These are phyloP conservation scores for Dermatophagoides farinae DNA, from an alignment of 1,140 invertebrate species.

Conservation along the genomic window DNA sequence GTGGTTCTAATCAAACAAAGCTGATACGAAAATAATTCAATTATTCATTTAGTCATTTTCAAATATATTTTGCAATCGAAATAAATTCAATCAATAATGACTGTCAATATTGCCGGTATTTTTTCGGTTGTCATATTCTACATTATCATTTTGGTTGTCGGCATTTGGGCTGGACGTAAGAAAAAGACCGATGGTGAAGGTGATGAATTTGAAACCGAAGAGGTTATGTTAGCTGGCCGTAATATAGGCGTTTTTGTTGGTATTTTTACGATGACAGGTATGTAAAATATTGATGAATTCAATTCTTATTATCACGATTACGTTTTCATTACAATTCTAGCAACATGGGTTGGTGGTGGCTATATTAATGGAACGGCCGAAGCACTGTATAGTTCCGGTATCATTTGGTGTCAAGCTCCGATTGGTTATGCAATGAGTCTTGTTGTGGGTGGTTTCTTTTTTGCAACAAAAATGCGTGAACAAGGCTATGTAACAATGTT, in stretches of 20 bases:
- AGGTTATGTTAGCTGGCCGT: slow-evolving; percentile 86
- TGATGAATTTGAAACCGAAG: slow-evolving; percentile 37
- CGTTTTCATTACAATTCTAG: slow-evolving; percentile 30
- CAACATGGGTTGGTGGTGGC: slow-evolving; percentile 94
- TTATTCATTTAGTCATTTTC: background rate
- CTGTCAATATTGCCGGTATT: slow-evolving; percentile 63
- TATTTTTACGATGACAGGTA: slow-evolving; percentile 94
- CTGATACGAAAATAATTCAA: background rate
- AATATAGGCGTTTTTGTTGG: slow-evolving; percentile 89
- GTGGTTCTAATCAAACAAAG: too few relatives aligned
- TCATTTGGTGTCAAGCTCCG: slow-evolving; percentile 91
- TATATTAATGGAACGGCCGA: slow-evolving; percentile 98
- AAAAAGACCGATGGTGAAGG: slow-evolving; percentile 50
- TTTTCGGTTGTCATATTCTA: slow-evolving; percentile 85
- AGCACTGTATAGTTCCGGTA: slow-evolving; percentile 67
- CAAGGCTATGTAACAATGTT: slow-evolving; percentile 97
- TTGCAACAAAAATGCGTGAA: slow-evolving; percentile 88
- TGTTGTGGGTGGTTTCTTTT: slow-evolving; percentile 85
- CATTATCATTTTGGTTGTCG: slow-evolving; percentile 67
- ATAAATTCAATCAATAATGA: slow-evolving; percentile 18
- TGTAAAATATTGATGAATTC: background rate
- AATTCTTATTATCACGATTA: background rate
- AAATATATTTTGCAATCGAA: background rate
- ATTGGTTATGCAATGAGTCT: slow-evolving; percentile 88
- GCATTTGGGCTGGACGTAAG: slow-evolving; percentile 84